Evolutionary conservation across 2,797 vertebrate genomes (phyloP), one percentile per base, ranked within the genome.

Genomic region (Erithacus rubecula): DNA sequence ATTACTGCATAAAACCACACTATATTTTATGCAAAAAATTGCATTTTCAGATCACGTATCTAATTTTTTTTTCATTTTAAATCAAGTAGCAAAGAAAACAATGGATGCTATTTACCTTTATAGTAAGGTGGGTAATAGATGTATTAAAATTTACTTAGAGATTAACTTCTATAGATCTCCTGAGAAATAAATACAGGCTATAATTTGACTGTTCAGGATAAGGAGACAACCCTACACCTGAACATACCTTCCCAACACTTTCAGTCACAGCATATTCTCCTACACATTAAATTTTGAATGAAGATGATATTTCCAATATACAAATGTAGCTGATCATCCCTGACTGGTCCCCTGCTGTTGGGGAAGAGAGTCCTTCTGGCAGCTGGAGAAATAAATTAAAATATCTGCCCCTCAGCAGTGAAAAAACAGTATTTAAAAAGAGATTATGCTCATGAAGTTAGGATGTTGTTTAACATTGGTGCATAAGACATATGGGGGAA

Each of bases 21-120:
- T 41, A 37, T 12, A 12, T 94, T 78, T 85, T 83, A 27, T 51
- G 27, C n/a, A 64, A 89, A 91, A 92, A 37, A 44, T 19, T n/a
- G n/a, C 41, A 70, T 52, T 59, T 92, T 7, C 19, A 59, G 34
- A 52, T 65, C 9, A 67, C 15, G 19, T 9, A 46, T 43, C 13
- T 70, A 79, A 43, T 23, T 29, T 0, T 7, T 68, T 76, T 68
- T 64, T 46, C 11, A 30, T 81, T 86, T 81, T 44, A 75, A 53
- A 26, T 87, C 34, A 86, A 52, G 15, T 53, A 83, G 51, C 15
- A 32, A 63, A 74, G 60, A 26, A 83, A 87, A 87, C 11, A 82
- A 82, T 78, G 20, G 30, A 56, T 59, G 17, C 2, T 63, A 12
- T 83, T 87, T 86, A 46, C 59, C 21, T 71, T 75, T 55, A 47